These are phyloP conservation scores for Tetraneura akinire DNA, from an alignment of 1,140 invertebrate species.

Conservation along the genomic window DNA sequence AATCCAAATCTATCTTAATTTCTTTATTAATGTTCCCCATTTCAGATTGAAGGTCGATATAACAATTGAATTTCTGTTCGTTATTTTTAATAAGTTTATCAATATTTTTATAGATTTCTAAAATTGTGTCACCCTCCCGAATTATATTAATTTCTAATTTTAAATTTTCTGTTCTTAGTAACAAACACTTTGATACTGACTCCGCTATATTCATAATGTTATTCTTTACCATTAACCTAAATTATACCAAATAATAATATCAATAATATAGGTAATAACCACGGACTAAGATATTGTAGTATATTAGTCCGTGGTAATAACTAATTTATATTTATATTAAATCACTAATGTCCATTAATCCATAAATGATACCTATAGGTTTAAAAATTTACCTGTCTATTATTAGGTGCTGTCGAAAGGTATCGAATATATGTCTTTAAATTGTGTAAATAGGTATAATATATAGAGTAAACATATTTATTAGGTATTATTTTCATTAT, in stretches of 20 bases:
- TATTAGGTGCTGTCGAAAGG: too few relatives aligned
- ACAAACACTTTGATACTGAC: neutral
- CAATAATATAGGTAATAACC: neutral
- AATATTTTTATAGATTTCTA: conserved; percentile 4
- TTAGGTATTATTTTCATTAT: too few relatives aligned
- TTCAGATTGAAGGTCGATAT: neutral
- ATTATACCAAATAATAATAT: neutral
- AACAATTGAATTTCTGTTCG: neutral
- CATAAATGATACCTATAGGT: too few relatives aligned
- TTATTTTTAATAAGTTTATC: conserved; percentile 5
- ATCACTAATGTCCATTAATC: too few relatives aligned
- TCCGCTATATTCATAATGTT: conserved; percentile 1
- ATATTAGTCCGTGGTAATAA: too few relatives aligned
- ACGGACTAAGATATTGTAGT: too few relatives aligned
- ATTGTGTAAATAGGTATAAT: too few relatives aligned
- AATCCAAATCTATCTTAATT: conserved; percentile 16
- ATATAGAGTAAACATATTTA: too few relatives aligned
- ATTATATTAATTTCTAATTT: conserved; percentile 11
- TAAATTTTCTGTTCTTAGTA: neutral
- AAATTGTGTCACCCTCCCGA: conserved; percentile 10
- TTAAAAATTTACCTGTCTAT: too few relatives aligned
- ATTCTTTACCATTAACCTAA: conserved; percentile 31
- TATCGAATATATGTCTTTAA: too few relatives aligned
- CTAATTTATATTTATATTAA: too few relatives aligned
- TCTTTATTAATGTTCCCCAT: neutral